Evolutionary conservation across 2,888 invertebrate genomes (phyloP), one percentile per base, ranked within the genome.

Genomic region (Micropterix aruncella): DNA sequence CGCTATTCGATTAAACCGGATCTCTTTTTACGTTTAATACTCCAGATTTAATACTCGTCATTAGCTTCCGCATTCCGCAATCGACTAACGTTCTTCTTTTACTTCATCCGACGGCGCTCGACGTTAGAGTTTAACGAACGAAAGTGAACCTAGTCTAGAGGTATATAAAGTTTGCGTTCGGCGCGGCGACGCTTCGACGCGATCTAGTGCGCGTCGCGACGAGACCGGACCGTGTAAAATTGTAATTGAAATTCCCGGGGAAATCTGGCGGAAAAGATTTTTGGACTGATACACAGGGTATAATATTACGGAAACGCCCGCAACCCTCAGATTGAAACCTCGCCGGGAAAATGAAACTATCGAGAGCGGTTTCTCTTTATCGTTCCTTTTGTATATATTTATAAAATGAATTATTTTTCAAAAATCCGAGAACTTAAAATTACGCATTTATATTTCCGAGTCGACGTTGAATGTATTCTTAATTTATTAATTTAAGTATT

Each of bases 221-320:
- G 27, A 27, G 7, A 27, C 12, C 12, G 12, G 12, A 12, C n/a
- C n/a, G 27, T 12, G 27, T 5, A 27, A 27, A 27, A 27, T 7
- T 27, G 27, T 27, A 27, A 27, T 27, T 7, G 5, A 7, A 27
- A 27, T 27, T 27, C 27, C 27, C 27, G 27, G 27, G 27, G 27
- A 27, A 27, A 27, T 27, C 27, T 27, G 27, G 27, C 27, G 27
- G 27, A 27, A 7, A 27, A 27, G 27, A 27, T 27, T 27, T 27
- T 27, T 46, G 49, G 44, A 48, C 47, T 49, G 46, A 49, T 40
- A 46, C 46, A 49, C 49, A 49, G 49, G 49, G 49, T 49, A 49
- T 49, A 47, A 46, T 45, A 40, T 46, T 44, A 48, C 12, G 27
- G 12, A 27, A 27, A 27, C 27, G 12, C 27, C 27, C 12, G 27